Conservation (phyloP, 2,797 vertebrate species). For the Acridotheres tristis region DNA sequence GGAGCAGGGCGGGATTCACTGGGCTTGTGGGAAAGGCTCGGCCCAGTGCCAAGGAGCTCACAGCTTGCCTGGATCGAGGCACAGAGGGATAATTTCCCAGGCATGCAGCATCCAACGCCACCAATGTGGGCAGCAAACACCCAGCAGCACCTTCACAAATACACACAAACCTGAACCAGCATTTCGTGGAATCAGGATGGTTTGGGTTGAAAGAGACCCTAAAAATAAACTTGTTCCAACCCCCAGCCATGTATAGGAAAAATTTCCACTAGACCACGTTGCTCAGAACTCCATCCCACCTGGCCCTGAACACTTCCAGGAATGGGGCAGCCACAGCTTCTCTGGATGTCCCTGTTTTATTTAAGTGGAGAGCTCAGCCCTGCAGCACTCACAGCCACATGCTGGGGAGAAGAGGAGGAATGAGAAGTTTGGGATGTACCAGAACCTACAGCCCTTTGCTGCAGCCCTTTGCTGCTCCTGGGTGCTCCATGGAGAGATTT, state of each 20-base stretch:
- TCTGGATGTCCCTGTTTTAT: neutral
- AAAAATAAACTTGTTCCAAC: neutral
- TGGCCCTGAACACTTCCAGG: neutral
- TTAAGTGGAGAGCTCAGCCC: neutral
- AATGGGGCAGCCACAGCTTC: neutral
- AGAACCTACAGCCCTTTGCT: neutral
- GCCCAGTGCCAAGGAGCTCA: neutral
- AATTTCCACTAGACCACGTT: neutral
- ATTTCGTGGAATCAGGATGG: rapidly evolving
- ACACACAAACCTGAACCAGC: neutral
- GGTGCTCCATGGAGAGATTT: neutral
- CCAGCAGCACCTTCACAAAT: neutral
- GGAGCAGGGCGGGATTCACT: rapidly evolving
- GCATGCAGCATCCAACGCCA: rapidly evolving
- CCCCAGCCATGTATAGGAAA: neutral
- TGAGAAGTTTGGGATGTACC: neutral
- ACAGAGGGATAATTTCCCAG: neutral
- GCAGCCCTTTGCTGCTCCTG: rapidly evolving
- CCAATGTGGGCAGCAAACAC: neutral
- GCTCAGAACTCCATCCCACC: neutral
- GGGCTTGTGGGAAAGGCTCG: neutral
- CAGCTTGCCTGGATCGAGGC: neutral
- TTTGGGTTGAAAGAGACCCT: neutral
- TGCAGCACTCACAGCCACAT: rapidly evolving
- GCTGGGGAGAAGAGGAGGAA: neutral